Evolutionary conservation across 1,140 invertebrate genomes (phyloP), one percentile per base, ranked within the genome.

Genomic region (Eumaeus atala): DNA sequence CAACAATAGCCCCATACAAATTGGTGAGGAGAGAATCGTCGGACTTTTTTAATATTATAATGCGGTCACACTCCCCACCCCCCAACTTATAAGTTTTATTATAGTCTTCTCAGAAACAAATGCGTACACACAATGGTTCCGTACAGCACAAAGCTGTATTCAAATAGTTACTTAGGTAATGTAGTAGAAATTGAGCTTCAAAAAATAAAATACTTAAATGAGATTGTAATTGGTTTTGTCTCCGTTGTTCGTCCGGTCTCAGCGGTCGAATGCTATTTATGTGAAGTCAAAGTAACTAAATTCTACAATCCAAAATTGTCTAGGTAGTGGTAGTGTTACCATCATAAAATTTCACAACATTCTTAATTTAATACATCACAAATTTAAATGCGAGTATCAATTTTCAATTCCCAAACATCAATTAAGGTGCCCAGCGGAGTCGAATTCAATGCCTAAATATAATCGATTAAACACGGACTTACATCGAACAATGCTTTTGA

Each of bases 381-480:
- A 28, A 28, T 28, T 28, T 28, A 6, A 28, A 28, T 28, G 21
- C 21, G 21, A 48, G 56, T 28, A 28, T 67, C 56, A 48, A 64
- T 61, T 70, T 66, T 51, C 61, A 38, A 64, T 58, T 70, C 63
- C 52, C 61, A 71, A 68, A 70, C 58, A 62, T 62, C 57, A 28
- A 28, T 28, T 28, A 66, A 71, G 64, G 56, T 58, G 17, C 36
- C 48, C 59, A 17, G 10, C 54, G 53, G 49, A 53, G 36, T 54
- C 52, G 66, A 73, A 84, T 74, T 76, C 74, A 72, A 78, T 70
- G 65, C 78, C 72, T 74, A 77, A 82, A 73, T 60, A 69, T 73
- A 84, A 84, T 84, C 77, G 77, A 82, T 82, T 82, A 72, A 81
- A 74, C 77, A 77, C 75, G 77, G 70, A 65, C 63, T 47, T 60